Base-by-base conservation (phyloP, 2,888 invertebrate species). In the Omphaloscelis lunosa region DNA sequence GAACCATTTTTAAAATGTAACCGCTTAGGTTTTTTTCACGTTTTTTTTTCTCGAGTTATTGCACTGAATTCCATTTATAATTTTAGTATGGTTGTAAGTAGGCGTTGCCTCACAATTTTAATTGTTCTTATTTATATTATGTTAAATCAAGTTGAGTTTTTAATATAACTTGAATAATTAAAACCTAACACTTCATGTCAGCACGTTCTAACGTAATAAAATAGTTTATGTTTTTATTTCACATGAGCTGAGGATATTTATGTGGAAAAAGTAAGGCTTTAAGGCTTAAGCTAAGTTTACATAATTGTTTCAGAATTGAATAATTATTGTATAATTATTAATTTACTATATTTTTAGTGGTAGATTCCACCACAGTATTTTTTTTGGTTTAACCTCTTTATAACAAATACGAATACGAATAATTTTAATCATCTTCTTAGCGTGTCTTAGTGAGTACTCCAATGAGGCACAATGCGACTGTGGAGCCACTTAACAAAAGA, bases 1-100 rank as follows among this genome's bases (percentile, higher is more conserved):
- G 80, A 61, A 80, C 86, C 85, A 87, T 91, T 89, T 89, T 91
- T 78, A 78, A 83, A 85, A 65, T 12, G 72, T 53, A n/a, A 69
- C 62, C 48, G 15, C 41, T 71, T 63, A 17, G 20, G 12, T 79
- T 69, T 85, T 75, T 75, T 63, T 23, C 56, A 34, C 61, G 9
- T 27, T 45, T 59, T 51, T 34, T 34, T 34, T 34, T 34, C 23
- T 34, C 23, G 20, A 65, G 23, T 61, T 15, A 17, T 45, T 61
- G 48, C 58, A 41, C 51, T 58, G 29, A 70, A 74, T 53, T 70
- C 1, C 2, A 45, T 65, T 61, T 62, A 34, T 20, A 9, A 39
- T 77, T 41, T 67, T 51, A 41, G 1, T 23, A 23, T 29, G 7
- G 8, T 67, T 76, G n/a, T 9, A n/a, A 15, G 23, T 17, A 41